Evolutionary conservation across 2,113 vertebrate genomes (phyloP).

Genomic region (Campylomormyrus tamandua): DNA sequence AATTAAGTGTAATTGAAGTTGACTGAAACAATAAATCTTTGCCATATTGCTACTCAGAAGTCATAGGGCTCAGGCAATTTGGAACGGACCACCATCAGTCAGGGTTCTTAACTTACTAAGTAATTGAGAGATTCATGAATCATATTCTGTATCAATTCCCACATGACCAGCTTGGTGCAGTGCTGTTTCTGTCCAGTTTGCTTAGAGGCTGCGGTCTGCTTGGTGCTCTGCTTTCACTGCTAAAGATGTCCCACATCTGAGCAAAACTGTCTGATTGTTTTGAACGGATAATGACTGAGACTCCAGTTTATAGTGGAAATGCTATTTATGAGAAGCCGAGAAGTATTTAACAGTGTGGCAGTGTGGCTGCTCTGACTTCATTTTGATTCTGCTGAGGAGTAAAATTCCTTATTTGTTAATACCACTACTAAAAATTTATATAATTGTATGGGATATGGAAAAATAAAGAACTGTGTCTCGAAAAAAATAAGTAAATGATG

Average conservation of each 20-base stretch:
- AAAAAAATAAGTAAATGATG: background rate
- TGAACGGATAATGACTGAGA: background rate
- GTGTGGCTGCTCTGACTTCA: background rate
- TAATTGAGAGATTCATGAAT: conserved; percentile 63
- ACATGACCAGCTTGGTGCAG: conserved; percentile 28
- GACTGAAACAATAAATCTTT: conserved; percentile 64
- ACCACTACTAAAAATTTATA: background rate
- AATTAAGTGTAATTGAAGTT: conserved; percentile 64
- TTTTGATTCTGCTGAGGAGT: background rate
- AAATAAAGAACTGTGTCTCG: background rate
- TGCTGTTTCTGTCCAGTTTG: conserved; percentile 3
- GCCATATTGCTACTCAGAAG: conserved; percentile 45
- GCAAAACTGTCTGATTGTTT: background rate
- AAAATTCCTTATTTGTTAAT: background rate
- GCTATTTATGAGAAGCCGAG: background rate
- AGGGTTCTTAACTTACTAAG: conserved; percentile 53
- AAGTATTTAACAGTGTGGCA: background rate
- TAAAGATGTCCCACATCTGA: background rate
- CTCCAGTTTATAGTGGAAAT: background rate
- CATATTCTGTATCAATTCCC: conserved; percentile 56
- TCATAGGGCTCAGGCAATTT: conserved; percentile 48
- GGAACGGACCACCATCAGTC: conserved; percentile 49
- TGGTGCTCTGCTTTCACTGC: conserved; percentile 19
- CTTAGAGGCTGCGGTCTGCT: background rate
- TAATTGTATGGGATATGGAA: background rate